Evolutionary conservation across 2,888 invertebrate genomes (phyloP), one percentile per base, ranked within the genome.

Genomic region (Philopedon plagiatum): DNA sequence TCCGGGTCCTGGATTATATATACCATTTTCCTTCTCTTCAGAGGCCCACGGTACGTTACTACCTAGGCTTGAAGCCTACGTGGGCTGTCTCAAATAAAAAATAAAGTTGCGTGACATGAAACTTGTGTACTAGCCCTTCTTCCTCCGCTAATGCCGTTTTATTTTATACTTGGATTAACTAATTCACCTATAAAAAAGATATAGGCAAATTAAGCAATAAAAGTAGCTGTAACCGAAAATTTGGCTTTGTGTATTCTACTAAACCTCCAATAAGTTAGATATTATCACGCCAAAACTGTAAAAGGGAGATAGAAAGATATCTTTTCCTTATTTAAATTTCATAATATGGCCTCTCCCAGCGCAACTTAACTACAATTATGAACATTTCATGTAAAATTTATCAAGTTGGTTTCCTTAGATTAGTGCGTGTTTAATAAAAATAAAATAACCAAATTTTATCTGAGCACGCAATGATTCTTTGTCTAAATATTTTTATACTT

Each of bases 251-350:
- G 29, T 51, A 51, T 29, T 54, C 51, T 18, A 29, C 51, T 29
- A 54, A 29, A 13, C 18, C 26, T 29, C 2, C 29, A 54, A 54
- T 54, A 54, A 54, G 15, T 54, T 54, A 29, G 51, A 54, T 54
- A 54, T 54, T 54, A 54, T 54, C 51, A 18, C 51, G 18, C 29
- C 15, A 29, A 49, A 54, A 54, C 18, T 54, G 51, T 29, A 29
- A 54, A 54, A 49, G 49, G 26, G 49, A 19, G 26, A 26, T 49
- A 49, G 26, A 49, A 29, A 29, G 29, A 29, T 29, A 54, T 54
- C 51, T 54, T 29, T 29, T 54, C 15, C 29, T 54, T 54, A 54
- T 54, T 29, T 54, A 54, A 54, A 54, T 54, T 54, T 18, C 29
- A 54, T 54, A 54, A 54, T 54, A 54, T 29, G 51, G 29, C 29